Evolutionary conservation across 2,113 vertebrate genomes (phyloP), one percentile per base, ranked within the genome.

Genomic region (Mobula birostris): DNA sequence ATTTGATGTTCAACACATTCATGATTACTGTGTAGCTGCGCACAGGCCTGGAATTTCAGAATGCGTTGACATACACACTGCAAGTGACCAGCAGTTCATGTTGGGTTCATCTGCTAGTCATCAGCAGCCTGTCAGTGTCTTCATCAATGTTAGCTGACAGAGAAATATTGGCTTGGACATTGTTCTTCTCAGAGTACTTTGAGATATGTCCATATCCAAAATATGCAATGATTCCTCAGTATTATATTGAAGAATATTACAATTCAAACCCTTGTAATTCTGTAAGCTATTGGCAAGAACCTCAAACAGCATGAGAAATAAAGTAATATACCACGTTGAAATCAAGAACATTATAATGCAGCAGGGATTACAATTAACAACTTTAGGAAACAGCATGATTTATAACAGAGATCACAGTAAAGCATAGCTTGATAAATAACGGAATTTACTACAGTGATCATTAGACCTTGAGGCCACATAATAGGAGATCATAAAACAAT

Each of bases 331-430:
- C 3, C 7, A 63, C 7, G 27, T 90, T 90, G 63, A 15, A 90
- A 68, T 90, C 85, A 90, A 88, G 83, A 63, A 90, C 61, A 90
- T 90, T 90, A 90, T 19, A 66, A 90, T 63, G 32, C 61, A 90
- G 85, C 61, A 90, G 63, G 85, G 7, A n/a, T 32, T 32, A 66
- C 66, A 36, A 63, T 15, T 90, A 24, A 90, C 14, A 90, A 27
- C 58, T 3, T 88, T 32, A 32, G 29, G 36, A 88, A 6, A 66
- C 85, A 88, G 85, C 58, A 87, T 61, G 56, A 63, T 24, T 88
- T 66, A 88, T 66, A 66, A 61, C 29, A 29, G 27, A 88, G 1
- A 1, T n/a, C 66, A 12, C 19, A 32, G 29, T 15, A 68, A 15
- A 90, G 61, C n/a, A 24, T 7, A 79, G 77, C 32, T 79, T 74